These are phyloP conservation scores for Hemistola chrysoprasaria DNA, from an alignment of 2,888 invertebrate genomes.

Conservation along the genomic window DNA sequence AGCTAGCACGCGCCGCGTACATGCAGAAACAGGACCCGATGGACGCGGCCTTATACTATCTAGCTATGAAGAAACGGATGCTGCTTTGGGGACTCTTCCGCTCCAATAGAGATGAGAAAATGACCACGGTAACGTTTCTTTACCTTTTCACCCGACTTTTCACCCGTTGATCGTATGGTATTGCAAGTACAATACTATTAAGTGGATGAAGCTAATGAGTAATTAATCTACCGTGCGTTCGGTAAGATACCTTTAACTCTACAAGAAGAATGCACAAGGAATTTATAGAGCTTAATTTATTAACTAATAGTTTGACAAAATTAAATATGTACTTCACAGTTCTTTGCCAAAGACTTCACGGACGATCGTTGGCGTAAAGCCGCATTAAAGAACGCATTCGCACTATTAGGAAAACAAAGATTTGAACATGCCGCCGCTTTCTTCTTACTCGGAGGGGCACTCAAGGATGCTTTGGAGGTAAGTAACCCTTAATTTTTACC, in stretches of 20 bases:
- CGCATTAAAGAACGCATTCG: constrained; percentile 98
- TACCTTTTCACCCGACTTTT: too few species aligned
- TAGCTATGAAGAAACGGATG: constrained; percentile 99
- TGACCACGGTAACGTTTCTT: constrained; percentile 84
- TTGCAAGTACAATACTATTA: too few species aligned
- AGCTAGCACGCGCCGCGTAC: constrained; percentile 96
- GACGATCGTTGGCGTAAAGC: constrained; percentile 98
- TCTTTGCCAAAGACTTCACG: constrained; percentile 97
- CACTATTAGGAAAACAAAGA: constrained; percentile 95
- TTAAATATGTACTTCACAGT: constrained; percentile 67
- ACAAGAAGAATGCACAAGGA: too few species aligned
- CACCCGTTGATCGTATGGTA: too few species aligned
- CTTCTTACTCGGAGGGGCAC: constrained; percentile 96
- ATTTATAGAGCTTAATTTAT: too few species aligned
- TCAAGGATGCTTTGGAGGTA: constrained; percentile 98
- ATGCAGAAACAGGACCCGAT: constrained; percentile 96
- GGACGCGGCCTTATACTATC: constrained; percentile 98
- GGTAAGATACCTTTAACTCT: too few species aligned
- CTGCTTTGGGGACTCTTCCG: constrained; percentile 97
- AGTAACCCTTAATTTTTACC: too few species aligned
- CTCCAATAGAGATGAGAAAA: constrained; percentile 93
- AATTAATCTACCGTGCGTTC: too few species aligned
- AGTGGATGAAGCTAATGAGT: too few species aligned
- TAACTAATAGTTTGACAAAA: too few species aligned
- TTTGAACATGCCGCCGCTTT: constrained; percentile 99